These are phyloP conservation scores for Hippocampus kuda DNA, from an alignment of 2,797 vertebrate species.

Conservation along the genomic window DNA sequence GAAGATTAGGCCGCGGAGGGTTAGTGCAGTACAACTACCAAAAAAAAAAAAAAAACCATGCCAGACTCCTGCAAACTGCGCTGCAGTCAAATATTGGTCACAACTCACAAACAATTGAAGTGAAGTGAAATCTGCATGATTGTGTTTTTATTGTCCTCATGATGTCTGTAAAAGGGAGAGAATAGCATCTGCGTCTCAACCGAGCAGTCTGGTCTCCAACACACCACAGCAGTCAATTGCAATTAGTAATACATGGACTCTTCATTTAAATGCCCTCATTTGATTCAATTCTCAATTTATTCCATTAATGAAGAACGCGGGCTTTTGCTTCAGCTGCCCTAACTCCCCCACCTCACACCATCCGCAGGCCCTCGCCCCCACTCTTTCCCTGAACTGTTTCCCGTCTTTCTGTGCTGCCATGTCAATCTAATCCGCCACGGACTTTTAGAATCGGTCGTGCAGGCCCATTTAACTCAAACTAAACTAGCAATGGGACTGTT, in stretches of 20 bases:
- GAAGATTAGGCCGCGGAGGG: conserved; percentile 2
- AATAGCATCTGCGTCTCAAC: conserved; percentile 17
- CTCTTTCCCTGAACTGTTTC: background rate
- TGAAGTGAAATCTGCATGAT: background rate
- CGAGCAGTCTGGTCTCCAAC: conserved; percentile 26
- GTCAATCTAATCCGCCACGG: no score
- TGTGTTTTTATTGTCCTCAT: background rate
- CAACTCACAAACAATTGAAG: background rate
- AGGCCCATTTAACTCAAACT: no score
- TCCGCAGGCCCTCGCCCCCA: background rate
- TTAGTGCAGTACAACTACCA: background rate
- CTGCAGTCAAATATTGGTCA: background rate
- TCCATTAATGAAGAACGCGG: conserved; percentile 44
- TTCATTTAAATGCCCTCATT: conserved; percentile 50
- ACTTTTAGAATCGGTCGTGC: no score
- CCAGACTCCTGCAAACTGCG: background rate
- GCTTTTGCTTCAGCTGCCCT: conserved; percentile 7
- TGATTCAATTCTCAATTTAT: conserved; percentile 45
- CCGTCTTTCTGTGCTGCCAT: no score
- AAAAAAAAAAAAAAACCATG: background rate
- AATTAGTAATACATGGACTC: conserved; percentile 49
- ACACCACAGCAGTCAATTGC: conserved; percentile 36
- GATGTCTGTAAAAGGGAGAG: conserved; percentile 9
- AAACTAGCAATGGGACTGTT: no score
- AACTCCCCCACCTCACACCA: conserved; percentile 13